Conservation (phyloP, 1,140 invertebrate genomes). For the Drosophila arawakana region DNA sequence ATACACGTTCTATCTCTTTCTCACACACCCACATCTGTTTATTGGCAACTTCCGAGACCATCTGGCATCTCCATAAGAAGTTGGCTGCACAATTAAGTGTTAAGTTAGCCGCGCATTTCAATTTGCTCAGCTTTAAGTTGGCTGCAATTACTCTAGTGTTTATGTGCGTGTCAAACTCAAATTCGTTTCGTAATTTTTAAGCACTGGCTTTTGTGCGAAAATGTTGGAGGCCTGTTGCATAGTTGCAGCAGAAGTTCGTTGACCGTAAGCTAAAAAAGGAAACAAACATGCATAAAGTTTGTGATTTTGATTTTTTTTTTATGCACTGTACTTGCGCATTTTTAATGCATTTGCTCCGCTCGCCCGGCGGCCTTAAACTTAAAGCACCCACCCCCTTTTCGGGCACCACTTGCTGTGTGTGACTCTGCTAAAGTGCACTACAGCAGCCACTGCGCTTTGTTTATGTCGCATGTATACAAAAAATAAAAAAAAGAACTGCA, state of each 20-base stretch:
- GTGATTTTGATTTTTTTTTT: constrained; percentile 69
- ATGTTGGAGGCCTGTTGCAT: constrained; percentile 29
- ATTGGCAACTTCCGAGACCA: constrained; percentile 4
- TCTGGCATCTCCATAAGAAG: not conserved
- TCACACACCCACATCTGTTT: constrained; percentile 2
- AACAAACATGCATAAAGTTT: constrained; percentile 47
- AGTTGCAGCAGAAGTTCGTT: constrained; percentile 56
- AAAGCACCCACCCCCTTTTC: constrained; percentile 6
- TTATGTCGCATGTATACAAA: constrained; percentile 43
- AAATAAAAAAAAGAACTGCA: constrained; percentile 9
- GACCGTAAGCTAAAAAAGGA: constrained; percentile 46
- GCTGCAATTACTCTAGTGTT: not conserved
- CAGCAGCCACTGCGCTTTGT: constrained; percentile 45
- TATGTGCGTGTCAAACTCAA: constrained; percentile 13
- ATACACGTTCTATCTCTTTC: too few species aligned
- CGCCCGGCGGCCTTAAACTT: constrained; percentile 65
- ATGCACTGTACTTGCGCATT: constrained; percentile 66
- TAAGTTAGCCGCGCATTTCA: not conserved
- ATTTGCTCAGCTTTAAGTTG: constrained; percentile 14
- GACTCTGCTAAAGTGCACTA: constrained; percentile 68
- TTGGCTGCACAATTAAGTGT: not conserved
- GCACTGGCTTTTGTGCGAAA: constrained; percentile 9
- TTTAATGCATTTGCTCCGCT: constrained; percentile 65
- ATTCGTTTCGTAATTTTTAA: constrained; percentile 6
- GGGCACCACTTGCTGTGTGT: constrained; percentile 28